Evolutionary conservation across 2,888 invertebrate species (phyloP).

Genomic region (Drosophila prostipennis): DNA sequence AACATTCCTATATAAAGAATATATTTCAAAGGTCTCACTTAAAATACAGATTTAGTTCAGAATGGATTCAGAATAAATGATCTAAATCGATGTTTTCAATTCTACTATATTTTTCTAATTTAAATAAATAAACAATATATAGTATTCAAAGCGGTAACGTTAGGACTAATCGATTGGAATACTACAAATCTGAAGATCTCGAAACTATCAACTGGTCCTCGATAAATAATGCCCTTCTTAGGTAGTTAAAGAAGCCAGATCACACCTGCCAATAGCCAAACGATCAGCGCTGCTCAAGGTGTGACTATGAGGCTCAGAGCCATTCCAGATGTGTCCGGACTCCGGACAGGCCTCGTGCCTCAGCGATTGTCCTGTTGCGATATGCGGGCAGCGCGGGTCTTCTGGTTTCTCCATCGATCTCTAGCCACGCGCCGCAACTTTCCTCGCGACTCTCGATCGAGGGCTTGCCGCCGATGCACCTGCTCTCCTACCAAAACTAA

Average conservation of each 20-base stretch:
- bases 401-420: conserved; percentile 22
- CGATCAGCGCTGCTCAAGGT: conserved; percentile 13
- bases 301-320: conserved; percentile 9
- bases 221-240: neutral
- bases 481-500: conserved; percentile 45
- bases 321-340: conserved; percentile 19
- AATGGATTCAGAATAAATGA: too few relatives aligned
- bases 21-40: too few relatives aligned
- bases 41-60: too few relatives aligned
- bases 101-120: too few relatives aligned
- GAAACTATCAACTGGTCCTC: neutral
- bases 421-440: conserved; percentile 50
- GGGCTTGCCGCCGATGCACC: conserved; percentile 52
- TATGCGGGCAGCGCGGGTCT: conserved; percentile 56
- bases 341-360: conserved; percentile 56
- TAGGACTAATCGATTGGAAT: too few relatives aligned
- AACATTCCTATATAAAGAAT: too few relatives aligned
- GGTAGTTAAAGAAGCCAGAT: neutral
- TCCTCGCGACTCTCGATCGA: conserved; percentile 62
- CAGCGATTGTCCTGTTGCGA: conserved; percentile 68
- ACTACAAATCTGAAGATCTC: neutral
- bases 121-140: too few relatives aligned
- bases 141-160: too few relatives aligned
- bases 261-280: neutral
- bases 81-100: too few relatives aligned